Evolutionary conservation across 2,797 vertebrate species (phyloP), one percentile per base, ranked within the genome.

Genomic region (Leptodactylus fallax): DNA sequence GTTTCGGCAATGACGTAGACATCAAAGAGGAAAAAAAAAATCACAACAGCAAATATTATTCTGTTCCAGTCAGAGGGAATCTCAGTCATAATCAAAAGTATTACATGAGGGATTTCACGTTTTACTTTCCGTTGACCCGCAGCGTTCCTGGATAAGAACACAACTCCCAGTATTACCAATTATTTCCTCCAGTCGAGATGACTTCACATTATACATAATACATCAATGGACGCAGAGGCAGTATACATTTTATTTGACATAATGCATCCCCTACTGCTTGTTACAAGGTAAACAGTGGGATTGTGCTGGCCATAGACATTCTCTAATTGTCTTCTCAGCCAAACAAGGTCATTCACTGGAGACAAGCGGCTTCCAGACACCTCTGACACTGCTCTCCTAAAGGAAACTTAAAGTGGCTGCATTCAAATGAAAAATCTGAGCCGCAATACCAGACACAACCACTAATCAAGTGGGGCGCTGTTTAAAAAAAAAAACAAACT

Each of bases 11-110:
- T 10, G n/a, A 56, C 45, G 45, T 25, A 61, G 63, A 77, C 56
- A 63, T 85, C 55, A 85, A 85, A 85, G 36, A 8, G 51, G 23
- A 56, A 21, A 74, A 77, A 60, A 61, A 49, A 12, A 19, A 60
- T 61, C n/a, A 11, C 21, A 77, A 74, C 58, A 60, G 83, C 83
- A 61, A 74, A 84, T 84, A 60, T 56, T 71, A 56, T 84, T 74
- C 12, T 56, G 65, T 23, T 56, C 49, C 53, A 23, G 67, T 69
- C 36, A 7, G 27, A 58, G 27, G 63, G 47, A 65, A 58, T 60
- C 56, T 23, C 67, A 45, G 69, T 23, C 69, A 25, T 85, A 76
- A 85, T 61, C 53, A 47, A 21, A 56, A 25, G 69, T 8, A 16
- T 27, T 13, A 56, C 71, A 85, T 45, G 12, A 49, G 83, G 71